Percentiles rank a stretch among this genome's conserved stretches.
phyloP scores from a whole-genome alignment of 1,140 invertebrate species.

The Cydia pomonella region DNA sequence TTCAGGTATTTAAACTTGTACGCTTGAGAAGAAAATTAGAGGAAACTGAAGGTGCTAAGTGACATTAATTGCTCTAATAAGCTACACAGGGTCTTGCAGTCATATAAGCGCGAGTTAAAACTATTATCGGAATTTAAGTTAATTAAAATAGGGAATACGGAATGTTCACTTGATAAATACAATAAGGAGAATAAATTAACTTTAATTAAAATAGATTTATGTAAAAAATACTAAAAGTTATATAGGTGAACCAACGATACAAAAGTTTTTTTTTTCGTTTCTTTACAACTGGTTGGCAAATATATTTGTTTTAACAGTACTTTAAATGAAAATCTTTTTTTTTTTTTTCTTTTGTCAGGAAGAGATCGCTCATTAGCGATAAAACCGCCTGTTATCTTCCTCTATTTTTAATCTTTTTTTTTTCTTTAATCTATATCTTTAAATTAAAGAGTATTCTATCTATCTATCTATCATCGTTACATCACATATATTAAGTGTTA shows the following conservation, averaged over 20 bases:
- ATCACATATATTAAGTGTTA: neutral
- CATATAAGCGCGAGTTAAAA: neutral
- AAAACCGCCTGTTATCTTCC: too few species aligned
- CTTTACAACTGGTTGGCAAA: too few species aligned
- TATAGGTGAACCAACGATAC: too few species aligned
- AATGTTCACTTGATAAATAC: neutral
- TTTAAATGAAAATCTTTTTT: too few species aligned
- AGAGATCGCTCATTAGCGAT: too few species aligned
- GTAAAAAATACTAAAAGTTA: neutral
- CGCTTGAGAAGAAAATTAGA: slow-evolving; percentile 1
- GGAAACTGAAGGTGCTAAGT: slow-evolving; percentile 2
- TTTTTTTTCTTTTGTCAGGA: too few species aligned
- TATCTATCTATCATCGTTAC: neutral
- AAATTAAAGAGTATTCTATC: too few species aligned
- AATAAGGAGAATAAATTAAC: neutral
- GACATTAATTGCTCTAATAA: neutral
- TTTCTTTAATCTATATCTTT: too few species aligned
- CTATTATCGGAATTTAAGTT: neutral
- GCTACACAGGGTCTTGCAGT: neutral
- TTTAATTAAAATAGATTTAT: neutral
- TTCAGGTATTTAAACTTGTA: neutral
- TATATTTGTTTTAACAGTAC: too few species aligned
- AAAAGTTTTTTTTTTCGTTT: too few species aligned
- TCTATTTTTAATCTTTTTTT: too few species aligned
- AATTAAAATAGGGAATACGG: neutral